phyloP scores from a whole-genome alignment of 2,888 invertebrate genomes.

The Tenodera sinensis region DNA sequence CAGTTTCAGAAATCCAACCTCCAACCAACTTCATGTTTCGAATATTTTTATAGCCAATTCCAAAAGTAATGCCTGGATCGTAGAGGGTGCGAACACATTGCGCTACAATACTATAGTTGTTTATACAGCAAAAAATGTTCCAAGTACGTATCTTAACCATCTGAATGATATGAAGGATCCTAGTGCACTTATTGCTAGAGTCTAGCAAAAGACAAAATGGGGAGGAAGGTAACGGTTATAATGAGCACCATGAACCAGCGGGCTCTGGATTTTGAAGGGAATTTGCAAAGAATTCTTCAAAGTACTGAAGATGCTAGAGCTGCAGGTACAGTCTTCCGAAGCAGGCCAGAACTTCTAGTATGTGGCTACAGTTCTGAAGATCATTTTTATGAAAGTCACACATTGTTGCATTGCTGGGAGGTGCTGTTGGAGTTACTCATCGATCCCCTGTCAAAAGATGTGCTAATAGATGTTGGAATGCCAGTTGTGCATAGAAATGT shows the following conservation, averaged over 20 bases:
- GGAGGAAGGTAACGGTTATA: slow-evolving; percentile 63
- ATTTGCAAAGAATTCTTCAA: slow-evolving; percentile 82
- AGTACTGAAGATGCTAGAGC: slow-evolving; percentile 89
- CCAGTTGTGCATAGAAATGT: slow-evolving; percentile 94
- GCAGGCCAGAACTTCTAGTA: slow-evolving; percentile 95
- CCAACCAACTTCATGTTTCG: no score
- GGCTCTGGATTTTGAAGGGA: slow-evolving; percentile 97
- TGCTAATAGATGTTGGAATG: slow-evolving; percentile 96
- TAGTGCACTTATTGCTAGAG: no score
- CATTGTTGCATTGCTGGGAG: slow-evolving; percentile 94
- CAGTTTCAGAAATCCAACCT: no score
- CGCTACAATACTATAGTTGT: no score
- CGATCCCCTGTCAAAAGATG: slow-evolving; percentile 77
- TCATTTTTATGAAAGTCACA: slow-evolving; percentile 95
- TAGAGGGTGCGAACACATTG: no score
- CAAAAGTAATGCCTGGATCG: no score
- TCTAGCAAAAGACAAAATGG: slow-evolving; percentile 16
- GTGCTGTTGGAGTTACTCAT: slow-evolving; percentile 78
- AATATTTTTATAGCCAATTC: no score
- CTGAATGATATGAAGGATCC: no score
- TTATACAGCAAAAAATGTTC: no score
- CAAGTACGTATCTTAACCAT: no score
- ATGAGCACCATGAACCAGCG: slow-evolving; percentile 95
- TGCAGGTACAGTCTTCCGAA: slow-evolving; percentile 81
- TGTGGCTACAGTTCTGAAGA: slow-evolving; percentile 97